phyloP scores from a whole-genome alignment of 2,888 invertebrate genomes.

The Rhodophaea formosa region DNA sequence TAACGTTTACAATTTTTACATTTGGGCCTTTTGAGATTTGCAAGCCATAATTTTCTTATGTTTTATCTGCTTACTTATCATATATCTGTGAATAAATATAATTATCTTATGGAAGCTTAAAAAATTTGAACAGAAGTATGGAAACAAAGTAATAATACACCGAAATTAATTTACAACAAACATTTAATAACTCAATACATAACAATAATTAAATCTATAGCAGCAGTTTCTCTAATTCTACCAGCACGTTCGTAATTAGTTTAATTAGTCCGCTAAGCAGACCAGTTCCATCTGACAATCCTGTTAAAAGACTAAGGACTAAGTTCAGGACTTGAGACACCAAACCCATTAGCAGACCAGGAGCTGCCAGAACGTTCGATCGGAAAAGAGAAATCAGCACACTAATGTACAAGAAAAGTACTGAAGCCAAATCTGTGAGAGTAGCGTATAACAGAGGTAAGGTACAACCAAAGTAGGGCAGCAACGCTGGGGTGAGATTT shows the following conservation, averaged over 20 bases:
- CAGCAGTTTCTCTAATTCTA: slow-evolving; percentile 65
- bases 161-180: slow-evolving; percentile 22
- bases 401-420: slow-evolving; percentile 68
- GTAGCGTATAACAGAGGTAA: slow-evolving; percentile 67
- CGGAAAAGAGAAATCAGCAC: slow-evolving; percentile 67
- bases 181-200: slow-evolving; percentile 26
- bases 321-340: slow-evolving; percentile 60
- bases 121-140: no score
- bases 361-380: slow-evolving; percentile 66
- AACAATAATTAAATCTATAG: slow-evolving; percentile 31
- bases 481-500: slow-evolving; percentile 65
- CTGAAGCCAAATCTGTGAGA: slow-evolving; percentile 68
- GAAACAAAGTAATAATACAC: no score
- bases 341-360: slow-evolving; percentile 56
- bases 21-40: no score
- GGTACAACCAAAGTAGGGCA: slow-evolving; percentile 73
- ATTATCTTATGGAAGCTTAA: no score
- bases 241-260: slow-evolving; percentile 59
- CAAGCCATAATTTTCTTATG: no score
- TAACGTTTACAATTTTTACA: no score
- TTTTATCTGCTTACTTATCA: no score
- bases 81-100: no score
- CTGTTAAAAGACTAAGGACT: slow-evolving; percentile 60
- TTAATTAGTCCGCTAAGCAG: slow-evolving; percentile 61
- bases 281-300: slow-evolving; percentile 60